Base-by-base conservation (phyloP, 2,797 vertebrate species). In the Siniperca scherzeri region DNA sequence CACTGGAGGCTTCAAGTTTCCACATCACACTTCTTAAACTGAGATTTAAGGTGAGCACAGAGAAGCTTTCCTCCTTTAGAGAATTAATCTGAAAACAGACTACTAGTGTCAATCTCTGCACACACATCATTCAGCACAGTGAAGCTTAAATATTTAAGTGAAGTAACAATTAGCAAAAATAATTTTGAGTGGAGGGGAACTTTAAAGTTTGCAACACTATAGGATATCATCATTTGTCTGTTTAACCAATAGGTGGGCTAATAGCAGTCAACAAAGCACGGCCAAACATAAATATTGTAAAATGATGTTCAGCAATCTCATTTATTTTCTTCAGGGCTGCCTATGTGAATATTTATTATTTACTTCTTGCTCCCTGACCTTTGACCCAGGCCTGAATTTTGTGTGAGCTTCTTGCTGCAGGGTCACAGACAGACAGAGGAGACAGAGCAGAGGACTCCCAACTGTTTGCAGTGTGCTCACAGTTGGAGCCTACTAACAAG, bases 401-500 rank as follows among this genome's bases (percentile, higher is more conserved):
- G 21, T 72, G 61, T 36, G 61, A 66, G 74, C 27, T 50, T 36
- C 60, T 53, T 19, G 52, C 59, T 73, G 76, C 67, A 25, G 73
- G 78, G 74, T 83, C 82, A 67, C 72, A 72, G 53, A 65, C n/a
- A 42, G 57, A 69, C 59, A 46, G 60, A 75, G 74, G 21, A 42
- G 57, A 69, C 59, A 46, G 60, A 75, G 74, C 22, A 0, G 40
- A 70, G 64, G 67, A 60, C 55, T 74, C 78, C 42, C 40, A 36
- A 19, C 70, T 53, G 74, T 77, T 80, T 78, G 48, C 81, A 70
- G 81, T 1, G 0, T 1, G 17, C 55, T 83, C 79, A 56, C 86
- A 82, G 91, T 65, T 61, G 56, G 67, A 80, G 72, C 60, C 76
- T 36, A 22, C 86, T 93, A 93, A 94, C 90, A 88, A 93, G 90